A percentile compares a stretch with the other conserved stretches of the same genome.
Evolutionary conservation across 2,113 vertebrate species (phyloP).

Genomic region (Eclectus roratus): DNA sequence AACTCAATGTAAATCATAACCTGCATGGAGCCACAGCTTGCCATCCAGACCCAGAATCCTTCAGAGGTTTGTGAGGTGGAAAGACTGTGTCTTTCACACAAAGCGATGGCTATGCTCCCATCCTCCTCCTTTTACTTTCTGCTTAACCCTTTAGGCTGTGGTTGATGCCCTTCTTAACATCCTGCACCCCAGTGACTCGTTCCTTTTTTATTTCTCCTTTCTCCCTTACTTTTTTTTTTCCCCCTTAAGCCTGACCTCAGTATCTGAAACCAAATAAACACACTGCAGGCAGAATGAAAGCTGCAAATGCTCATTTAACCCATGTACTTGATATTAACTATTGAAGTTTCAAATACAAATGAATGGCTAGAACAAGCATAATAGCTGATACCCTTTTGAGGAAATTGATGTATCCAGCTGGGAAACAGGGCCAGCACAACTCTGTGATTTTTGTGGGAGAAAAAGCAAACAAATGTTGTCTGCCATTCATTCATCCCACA

Average conservation of each 20-base stretch:
- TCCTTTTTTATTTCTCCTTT: constrained; percentile 13
- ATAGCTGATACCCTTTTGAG: constrained; percentile 43
- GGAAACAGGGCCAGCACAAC: constrained; percentile 45
- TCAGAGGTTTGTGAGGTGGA: constrained; percentile 59
- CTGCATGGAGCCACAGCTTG: constrained; percentile 49
- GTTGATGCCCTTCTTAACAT: constrained; percentile 32
- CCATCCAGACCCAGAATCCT: constrained; percentile 26
- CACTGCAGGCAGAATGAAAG: constrained; percentile 46
- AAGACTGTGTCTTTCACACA: constrained; percentile 46
- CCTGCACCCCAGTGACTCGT: neutral
- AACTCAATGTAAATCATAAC: constrained; percentile 61
- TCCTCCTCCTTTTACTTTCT: constrained; percentile 5
- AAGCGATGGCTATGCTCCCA: neutral
- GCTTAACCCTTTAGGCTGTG: constrained; percentile 36
- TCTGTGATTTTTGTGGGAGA: constrained; percentile 51
- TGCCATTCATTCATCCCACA: constrained; percentile 42
- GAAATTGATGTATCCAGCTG: constrained; percentile 47
- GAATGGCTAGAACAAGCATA: constrained; percentile 39
- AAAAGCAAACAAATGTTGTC: constrained; percentile 29
- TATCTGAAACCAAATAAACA: constrained; percentile 64
- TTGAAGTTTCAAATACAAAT: constrained; percentile 31
- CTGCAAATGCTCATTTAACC: constrained; percentile 61
- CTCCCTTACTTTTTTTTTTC: neutral
- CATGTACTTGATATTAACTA: constrained; percentile 58
- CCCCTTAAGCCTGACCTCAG: constrained; percentile 27